These are phyloP conservation scores for Martes flavigula DNA, from an alignment of 2,797 vertebrate genomes.

Conservation along the genomic window DNA sequence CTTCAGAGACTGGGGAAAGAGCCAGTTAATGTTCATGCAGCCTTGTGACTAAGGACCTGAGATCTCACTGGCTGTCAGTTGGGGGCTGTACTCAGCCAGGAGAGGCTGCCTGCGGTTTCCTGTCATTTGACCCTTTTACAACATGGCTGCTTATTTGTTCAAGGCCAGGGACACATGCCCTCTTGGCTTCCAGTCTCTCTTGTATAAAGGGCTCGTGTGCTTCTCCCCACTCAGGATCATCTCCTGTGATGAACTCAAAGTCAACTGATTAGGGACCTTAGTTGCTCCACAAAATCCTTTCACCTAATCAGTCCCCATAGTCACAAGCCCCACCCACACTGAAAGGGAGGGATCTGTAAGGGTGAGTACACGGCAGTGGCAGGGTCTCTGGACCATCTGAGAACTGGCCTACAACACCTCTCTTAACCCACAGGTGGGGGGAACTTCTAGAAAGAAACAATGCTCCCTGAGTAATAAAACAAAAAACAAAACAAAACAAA, in stretches of 20 bases:
- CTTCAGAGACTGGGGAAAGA: not conserved
- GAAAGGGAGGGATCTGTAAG: too few relatives aligned
- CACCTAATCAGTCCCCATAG: not conserved
- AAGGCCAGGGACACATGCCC: not conserved
- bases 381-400: not conserved
- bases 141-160: not conserved
- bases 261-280: not conserved
- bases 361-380: fast-evolving
- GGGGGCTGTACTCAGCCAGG: fast-evolving
- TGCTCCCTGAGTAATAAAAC: not conserved
- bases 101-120: fast-evolving
- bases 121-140: not conserved
- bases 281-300: not conserved
- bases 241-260: not conserved
- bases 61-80: not conserved
- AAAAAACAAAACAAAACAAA: too few relatives aligned
- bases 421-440: not conserved
- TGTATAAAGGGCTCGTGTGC: not conserved
- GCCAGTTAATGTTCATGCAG: fast-evolving
- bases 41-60: too few relatives aligned
- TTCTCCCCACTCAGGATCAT: not conserved
- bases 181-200: not conserved
- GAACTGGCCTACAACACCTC: not conserved
- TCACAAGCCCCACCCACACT: not conserved
- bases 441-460: not conserved